Percentiles rank a stretch among this genome's conserved stretches.
These are phyloP conservation scores for Pempheris klunzingeri DNA, from an alignment of 2,797 vertebrate genomes.

Conservation along the genomic window DNA sequence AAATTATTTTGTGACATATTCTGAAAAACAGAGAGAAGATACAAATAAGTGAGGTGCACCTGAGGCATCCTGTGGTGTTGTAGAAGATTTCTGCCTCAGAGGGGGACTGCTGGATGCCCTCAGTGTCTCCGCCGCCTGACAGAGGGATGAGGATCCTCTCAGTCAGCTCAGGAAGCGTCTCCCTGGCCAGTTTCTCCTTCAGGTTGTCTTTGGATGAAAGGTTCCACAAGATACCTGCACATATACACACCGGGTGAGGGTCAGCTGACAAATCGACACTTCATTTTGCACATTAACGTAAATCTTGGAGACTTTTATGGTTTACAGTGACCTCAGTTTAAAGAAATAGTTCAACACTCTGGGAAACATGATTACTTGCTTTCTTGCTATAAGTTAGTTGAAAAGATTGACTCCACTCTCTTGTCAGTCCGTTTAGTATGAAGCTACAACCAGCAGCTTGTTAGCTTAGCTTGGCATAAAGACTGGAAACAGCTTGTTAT, in stretches of 20 bases:
- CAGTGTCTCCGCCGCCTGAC: conserved; percentile 53
- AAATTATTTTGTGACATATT: no score
- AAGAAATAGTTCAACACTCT: not conserved
- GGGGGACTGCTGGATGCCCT: conserved; percentile 80
- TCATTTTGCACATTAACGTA: not conserved
- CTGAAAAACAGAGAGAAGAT: not conserved
- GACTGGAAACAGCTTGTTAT: not conserved
- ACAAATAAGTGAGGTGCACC: conserved; percentile 80
- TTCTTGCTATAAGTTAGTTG: not conserved
- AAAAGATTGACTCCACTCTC: not conserved
- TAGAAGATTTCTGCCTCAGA: conserved; percentile 94
- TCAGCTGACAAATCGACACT: not conserved
- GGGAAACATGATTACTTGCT: not conserved
- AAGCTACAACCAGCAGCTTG: not conserved
- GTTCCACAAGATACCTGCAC: conserved; percentile 96
- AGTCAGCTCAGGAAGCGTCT: conserved; percentile 88
- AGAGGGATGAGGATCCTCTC: conserved; percentile 89
- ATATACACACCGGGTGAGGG: not conserved
- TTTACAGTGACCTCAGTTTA: not conserved
- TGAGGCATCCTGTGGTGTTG: conserved; percentile 95
- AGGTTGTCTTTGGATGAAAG: conserved; percentile 95
- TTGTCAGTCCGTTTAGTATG: not conserved
- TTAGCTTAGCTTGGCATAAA: not conserved
- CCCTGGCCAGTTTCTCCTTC: conserved; percentile 91
- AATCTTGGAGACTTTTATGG: not conserved